These are phyloP conservation scores for Neocloeon triangulifer DNA, from an alignment of 1,140 invertebrate genomes.

Conservation along the genomic window DNA sequence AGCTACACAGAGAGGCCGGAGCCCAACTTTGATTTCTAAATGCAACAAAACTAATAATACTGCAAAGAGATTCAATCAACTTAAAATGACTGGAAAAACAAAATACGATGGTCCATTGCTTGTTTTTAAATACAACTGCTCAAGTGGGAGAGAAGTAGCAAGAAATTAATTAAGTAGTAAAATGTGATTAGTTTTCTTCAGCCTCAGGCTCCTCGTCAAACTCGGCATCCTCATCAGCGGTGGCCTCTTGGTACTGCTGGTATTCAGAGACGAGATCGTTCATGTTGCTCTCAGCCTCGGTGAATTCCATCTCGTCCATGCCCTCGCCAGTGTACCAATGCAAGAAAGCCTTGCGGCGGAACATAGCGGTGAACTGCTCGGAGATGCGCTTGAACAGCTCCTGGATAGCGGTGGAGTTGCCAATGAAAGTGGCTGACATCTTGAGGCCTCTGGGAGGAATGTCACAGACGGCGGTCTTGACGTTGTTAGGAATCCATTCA, in stretches of 20 bases:
- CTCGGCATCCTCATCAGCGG: constrained; percentile 40
- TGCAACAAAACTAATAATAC: too few species aligned
- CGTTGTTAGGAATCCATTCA: constrained; percentile 62
- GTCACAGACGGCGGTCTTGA: constrained; percentile 50
- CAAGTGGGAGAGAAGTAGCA: too few species aligned
- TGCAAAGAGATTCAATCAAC: too few species aligned
- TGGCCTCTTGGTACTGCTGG: constrained; percentile 69
- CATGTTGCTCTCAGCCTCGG: constrained; percentile 54
- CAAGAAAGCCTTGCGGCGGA: constrained; percentile 55
- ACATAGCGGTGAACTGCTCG: constrained; percentile 45
- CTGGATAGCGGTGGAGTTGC: constrained; percentile 47
- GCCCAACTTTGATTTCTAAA: too few species aligned
- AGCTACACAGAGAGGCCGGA: too few species aligned
- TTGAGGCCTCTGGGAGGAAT: constrained; percentile 44
- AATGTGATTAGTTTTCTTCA: constrained; percentile 20
- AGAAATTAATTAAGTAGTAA: too few species aligned
- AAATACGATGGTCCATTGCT: too few species aligned
- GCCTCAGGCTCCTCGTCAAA: constrained; percentile 35
- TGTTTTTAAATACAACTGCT: too few species aligned
- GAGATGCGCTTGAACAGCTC: constrained; percentile 43
- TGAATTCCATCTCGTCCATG: constrained; percentile 71
- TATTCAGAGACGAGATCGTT: constrained; percentile 70
- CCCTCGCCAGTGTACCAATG: constrained; percentile 60
- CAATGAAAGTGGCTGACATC: constrained; percentile 49
- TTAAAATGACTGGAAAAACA: too few species aligned